Evolutionary conservation across 2,888 invertebrate genomes (phyloP), one percentile per base, ranked within the genome.

Genomic region (Trichopoda pennipes): DNA sequence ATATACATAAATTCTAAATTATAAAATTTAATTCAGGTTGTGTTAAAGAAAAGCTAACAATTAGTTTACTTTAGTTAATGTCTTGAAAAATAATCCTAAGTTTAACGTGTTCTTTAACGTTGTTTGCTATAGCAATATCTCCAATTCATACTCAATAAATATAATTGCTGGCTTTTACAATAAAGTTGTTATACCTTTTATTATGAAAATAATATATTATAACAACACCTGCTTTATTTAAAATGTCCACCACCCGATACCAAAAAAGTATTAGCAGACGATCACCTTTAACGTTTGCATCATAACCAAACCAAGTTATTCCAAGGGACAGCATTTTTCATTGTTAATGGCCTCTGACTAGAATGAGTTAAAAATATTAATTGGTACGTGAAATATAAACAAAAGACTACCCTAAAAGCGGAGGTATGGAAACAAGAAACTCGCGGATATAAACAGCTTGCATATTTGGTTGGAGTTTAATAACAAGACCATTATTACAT

Each of bases 221-320:
- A 55, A 53, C 84, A 68, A 85, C 85, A 86, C 86, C 85, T 86
- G 86, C 81, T 86, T 84, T 81, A 75, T 84, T 75, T 83, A 74
- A 64, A 73, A 72, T n/a, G 10, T 55, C 66, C 19, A n/a, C 56
- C 63, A 44, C 16, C 19, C 42, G 6, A 4, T 60, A 10, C 10
- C 12, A 17, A 32, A 21, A n/a, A 10, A 47, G 35, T 44, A 75
- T 42, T 44, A n/a, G 14, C 6, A 63, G 55, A 38, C 32, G 14
- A 70, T 61, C 56, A 61, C 53, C 64, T 64, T 23, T 10, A 64
- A 38, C 70, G 69, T 60, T 60, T 60, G 64, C 35, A 64, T 9
- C 42, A 53, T 73, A 51, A 19, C 23, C 23, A 56, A 53, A 82
- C 47, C 51, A 72, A 53, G 53, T 51, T 49, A 35, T 81, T 49